phyloP scores from a whole-genome alignment of 2,113 vertebrate species.

The Leiothrix lutea region DNA sequence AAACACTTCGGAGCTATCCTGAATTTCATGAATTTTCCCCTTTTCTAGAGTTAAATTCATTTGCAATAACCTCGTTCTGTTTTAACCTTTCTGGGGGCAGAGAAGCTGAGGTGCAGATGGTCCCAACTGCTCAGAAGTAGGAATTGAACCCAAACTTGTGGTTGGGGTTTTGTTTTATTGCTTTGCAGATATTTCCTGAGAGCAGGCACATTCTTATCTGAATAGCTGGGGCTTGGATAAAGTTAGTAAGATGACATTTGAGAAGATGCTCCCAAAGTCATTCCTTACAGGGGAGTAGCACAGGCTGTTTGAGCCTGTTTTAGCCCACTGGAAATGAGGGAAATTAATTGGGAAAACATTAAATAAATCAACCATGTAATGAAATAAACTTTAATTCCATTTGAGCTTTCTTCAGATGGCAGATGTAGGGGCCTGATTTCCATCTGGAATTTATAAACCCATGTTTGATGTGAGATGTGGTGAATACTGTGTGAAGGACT shows the following conservation, averaged over 20 bases:
- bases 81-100: background rate
- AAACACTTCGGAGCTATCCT: background rate
- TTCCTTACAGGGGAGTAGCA: background rate
- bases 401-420: conserved; percentile 5
- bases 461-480: background rate
- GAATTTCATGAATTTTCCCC: background rate
- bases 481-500: background rate
- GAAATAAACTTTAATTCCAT: background rate
- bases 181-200: conserved; percentile 18
- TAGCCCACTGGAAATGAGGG: background rate
- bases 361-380: conserved; percentile 19
- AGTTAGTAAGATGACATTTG: conserved; percentile 39
- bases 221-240: background rate
- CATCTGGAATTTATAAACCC: conserved; percentile 10
- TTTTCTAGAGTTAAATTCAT: background rate
- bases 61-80: background rate
- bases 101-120: rapidly evolving
- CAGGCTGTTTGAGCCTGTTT: background rate
- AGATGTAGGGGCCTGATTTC: background rate
- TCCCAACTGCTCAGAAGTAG: background rate
- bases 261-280: background rate
- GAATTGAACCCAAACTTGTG: background rate
- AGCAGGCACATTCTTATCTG: background rate
- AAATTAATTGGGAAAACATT: conserved; percentile 18
- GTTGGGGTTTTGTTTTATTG: background rate